phyloP scores from a whole-genome alignment of 2,888 invertebrate genomes.

The Aphodius sticticus region DNA sequence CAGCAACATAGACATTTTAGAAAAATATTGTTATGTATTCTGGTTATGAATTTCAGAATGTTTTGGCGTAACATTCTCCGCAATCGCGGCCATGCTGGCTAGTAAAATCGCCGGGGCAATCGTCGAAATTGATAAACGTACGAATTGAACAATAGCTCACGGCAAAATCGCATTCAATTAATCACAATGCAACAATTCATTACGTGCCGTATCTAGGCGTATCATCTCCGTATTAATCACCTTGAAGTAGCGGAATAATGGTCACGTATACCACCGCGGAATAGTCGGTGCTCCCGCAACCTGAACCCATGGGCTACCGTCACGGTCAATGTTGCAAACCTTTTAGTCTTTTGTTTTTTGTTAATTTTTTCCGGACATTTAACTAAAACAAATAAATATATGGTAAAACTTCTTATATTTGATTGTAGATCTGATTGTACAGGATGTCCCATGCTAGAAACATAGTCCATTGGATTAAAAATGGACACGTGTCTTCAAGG shows the following conservation, averaged over 20 bases:
- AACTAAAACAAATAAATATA: too few species aligned
- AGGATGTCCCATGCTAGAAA: too few species aligned
- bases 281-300: neutral
- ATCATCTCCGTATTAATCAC: slow-evolving; percentile 4
- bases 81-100: too few species aligned
- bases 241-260: neutral
- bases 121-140: neutral
- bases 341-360: neutral
- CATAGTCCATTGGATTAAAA: too few species aligned
- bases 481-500: too few species aligned
- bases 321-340: neutral
- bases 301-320: neutral
- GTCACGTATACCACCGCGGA: neutral
- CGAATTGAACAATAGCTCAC: neutral
- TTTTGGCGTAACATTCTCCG: too few species aligned
- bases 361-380: too few species aligned
- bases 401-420: too few species aligned
- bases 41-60: too few species aligned
- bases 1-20: too few species aligned
- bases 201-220: slow-evolving; percentile 4
- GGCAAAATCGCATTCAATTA: neutral
- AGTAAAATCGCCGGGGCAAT: neutral
- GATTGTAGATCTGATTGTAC: too few species aligned
- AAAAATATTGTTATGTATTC: too few species aligned
- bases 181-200: slow-evolving; percentile 4